A percentile compares a stretch with the other conserved stretches of the same genome.
phyloP scores from a whole-genome alignment of 1,140 invertebrate genomes.

The Drosophila oshimai region DNA sequence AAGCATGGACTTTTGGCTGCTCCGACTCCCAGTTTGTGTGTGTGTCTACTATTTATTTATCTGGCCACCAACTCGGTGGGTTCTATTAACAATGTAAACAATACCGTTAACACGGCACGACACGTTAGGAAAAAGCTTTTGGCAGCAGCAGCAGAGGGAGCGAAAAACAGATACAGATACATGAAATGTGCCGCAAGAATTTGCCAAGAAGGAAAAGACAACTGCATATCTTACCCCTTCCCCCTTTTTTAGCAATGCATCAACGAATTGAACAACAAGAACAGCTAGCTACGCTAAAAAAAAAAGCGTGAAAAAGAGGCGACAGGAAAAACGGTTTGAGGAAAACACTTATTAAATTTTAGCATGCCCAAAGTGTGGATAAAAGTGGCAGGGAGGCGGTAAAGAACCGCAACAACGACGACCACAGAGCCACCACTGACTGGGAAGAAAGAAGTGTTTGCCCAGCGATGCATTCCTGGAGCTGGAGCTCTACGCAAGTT shows the following conservation, averaged over 20 bases:
- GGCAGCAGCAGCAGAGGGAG: not conserved
- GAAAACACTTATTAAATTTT: conserved; percentile 80
- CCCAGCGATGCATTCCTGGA: conserved; percentile 10
- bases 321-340: conserved; percentile 62
- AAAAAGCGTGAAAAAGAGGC: conserved; percentile 57
- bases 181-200: conserved; percentile 63
- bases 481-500: conserved; percentile 18
- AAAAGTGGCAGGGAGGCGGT: not conserved
- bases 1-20: conserved; percentile 51
- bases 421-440: conserved; percentile 38
- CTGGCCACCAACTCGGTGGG: conserved; percentile 58
- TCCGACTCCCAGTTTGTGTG: conserved; percentile 18
- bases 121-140: conserved; percentile 21
- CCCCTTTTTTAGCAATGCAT: conserved; percentile 35
- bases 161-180: conserved; percentile 10
- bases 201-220: conserved; percentile 28
- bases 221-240: conserved; percentile 39
- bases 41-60: conserved; percentile 70
- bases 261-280: conserved; percentile 52
- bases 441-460: not conserved
- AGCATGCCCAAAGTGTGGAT: conserved; percentile 52
- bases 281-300: conserved; percentile 6
- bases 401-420: conserved; percentile 38
- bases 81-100: conserved; percentile 77
- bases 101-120: conserved; percentile 73